A percentile compares a stretch with the other conserved stretches of the same genome.
These are phyloP conservation scores for Drosophila merina DNA, from an alignment of 2,888 invertebrate genomes.

Conservation along the genomic window DNA sequence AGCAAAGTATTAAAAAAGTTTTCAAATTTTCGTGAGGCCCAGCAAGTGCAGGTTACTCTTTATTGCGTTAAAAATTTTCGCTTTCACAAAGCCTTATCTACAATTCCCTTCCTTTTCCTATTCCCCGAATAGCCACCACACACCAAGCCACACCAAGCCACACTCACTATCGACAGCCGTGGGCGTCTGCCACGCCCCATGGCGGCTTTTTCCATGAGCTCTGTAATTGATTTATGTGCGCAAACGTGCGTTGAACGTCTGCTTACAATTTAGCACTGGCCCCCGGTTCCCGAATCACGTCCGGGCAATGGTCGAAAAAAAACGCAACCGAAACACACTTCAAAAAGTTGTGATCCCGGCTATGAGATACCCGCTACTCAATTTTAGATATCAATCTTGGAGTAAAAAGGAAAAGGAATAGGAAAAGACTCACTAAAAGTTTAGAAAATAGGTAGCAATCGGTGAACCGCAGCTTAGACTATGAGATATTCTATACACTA, in stretches of 20 bases:
- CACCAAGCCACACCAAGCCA: constrained; percentile 1
- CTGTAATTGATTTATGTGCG: constrained; percentile 75
- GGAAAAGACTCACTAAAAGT: background rate
- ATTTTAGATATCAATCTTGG: background rate
- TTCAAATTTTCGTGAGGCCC: constrained; percentile 63
- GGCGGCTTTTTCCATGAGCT: constrained; percentile 44
- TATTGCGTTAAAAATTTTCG: constrained; percentile 72
- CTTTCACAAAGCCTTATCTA: constrained; percentile 61
- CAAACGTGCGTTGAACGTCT: constrained; percentile 72
- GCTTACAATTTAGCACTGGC: constrained; percentile 50
- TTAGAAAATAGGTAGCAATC: no score
- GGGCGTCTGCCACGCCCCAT: constrained; percentile 28
- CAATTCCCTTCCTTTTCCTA: constrained; percentile 21
- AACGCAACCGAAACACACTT: background rate
- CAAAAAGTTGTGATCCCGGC: background rate
- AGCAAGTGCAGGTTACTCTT: constrained; percentile 67
- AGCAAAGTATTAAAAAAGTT: constrained; percentile 68
- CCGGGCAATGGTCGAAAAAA: constrained; percentile 24
- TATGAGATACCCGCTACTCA: constrained; percentile 3
- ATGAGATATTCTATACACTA: no score
- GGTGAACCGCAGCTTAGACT: no score
- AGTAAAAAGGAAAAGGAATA: background rate
- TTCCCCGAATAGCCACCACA: constrained; percentile 2
- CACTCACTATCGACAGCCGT: constrained; percentile 34
- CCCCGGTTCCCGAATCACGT: constrained; percentile 30